Evolutionary conservation across 2,797 vertebrate species (phyloP).

Genomic region (Parambassis ranga): DNA sequence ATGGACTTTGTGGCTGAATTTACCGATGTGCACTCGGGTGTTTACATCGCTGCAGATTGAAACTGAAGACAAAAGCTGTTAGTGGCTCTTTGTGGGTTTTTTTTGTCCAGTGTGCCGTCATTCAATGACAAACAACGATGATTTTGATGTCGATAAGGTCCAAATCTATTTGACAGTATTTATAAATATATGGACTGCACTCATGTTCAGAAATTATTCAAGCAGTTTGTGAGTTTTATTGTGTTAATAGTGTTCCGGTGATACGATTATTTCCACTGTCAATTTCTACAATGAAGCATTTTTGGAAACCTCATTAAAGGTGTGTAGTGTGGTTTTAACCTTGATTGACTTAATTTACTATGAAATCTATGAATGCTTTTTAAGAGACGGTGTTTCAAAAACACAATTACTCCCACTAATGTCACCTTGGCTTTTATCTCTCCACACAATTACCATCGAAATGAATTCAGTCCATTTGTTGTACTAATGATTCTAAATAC

Average conservation of each 20-base stretch:
- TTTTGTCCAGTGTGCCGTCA: no score
- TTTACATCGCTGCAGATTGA: no score
- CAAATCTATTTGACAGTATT: no score
- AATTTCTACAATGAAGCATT: background rate
- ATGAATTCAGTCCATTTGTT: constrained; percentile 39
- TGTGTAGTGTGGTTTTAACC: background rate
- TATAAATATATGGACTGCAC: no score
- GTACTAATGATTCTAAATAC: constrained; percentile 29
- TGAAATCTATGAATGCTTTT: constrained; percentile 11
- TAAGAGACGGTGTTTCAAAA: no score
- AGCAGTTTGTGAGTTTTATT: background rate
- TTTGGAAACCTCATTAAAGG: background rate
- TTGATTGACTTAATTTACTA: constrained; percentile 14
- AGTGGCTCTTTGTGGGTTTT: no score
- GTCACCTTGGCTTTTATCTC: constrained; percentile 6
- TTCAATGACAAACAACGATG: no score
- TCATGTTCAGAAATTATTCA: background rate
- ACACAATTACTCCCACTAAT: constrained; percentile 26
- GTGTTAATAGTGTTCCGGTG: background rate
- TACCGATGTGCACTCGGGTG: no score
- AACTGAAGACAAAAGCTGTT: no score
- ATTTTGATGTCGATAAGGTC: no score
- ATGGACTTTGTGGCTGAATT: no score
- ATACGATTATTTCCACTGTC: background rate
- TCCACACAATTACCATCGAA: constrained; percentile 21